phyloP scores from a whole-genome alignment of 2,888 invertebrate genomes.

The Amitus sp. region DNA sequence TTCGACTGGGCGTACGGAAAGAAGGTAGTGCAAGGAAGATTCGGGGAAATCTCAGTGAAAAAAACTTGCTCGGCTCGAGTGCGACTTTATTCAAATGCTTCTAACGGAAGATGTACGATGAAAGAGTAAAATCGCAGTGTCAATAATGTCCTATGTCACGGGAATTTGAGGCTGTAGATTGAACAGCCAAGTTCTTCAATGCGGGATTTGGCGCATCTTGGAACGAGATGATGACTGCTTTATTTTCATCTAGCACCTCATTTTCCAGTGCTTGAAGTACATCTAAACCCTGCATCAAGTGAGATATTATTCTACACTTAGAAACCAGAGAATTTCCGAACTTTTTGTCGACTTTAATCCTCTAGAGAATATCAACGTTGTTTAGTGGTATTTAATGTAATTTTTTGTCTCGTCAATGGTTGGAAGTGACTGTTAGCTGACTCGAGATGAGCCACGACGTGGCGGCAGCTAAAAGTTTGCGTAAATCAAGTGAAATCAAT shows the following conservation, averaged over 20 bases:
- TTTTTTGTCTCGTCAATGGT: no score
- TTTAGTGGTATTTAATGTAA: no score
- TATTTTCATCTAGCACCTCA: background rate
- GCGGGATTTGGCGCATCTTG: slow-evolving; percentile 7
- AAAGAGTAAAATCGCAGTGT: slow-evolving; percentile 15
- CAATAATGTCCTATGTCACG: background rate
- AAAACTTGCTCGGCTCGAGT: slow-evolving; percentile 32
- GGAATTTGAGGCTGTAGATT: background rate
- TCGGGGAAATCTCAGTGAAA: slow-evolving; percentile 12
- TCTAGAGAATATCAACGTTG: no score
- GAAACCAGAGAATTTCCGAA: no score
- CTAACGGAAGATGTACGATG: no score
- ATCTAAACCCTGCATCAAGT: background rate
- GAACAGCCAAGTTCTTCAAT: background rate
- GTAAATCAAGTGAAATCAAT: no score
- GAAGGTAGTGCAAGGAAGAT: slow-evolving; percentile 10
- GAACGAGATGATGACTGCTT: slow-evolving; percentile 9
- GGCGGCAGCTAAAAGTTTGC: no score
- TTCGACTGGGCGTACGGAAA: slow-evolving; percentile 16
- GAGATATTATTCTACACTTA: background rate
- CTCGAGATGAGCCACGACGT: no score
- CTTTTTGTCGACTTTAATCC: no score
- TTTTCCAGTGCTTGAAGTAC: background rate
- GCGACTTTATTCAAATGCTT: slow-evolving; percentile 24
- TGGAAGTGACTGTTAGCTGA: no score